Conservation (phyloP, 2,888 invertebrate species). For the Noctuana brunneofusca region DNA sequence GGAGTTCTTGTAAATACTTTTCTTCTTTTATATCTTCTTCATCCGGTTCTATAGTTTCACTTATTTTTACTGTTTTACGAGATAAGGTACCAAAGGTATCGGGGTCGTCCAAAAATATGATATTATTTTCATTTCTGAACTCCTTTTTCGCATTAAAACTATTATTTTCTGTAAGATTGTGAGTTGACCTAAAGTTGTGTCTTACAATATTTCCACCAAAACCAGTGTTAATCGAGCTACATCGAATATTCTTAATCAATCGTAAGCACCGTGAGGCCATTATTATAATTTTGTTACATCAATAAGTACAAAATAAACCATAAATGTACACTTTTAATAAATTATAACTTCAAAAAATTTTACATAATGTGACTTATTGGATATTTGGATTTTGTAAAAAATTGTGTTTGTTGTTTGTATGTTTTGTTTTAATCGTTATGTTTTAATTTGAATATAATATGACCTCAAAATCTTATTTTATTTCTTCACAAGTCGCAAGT, state of each 20-base stretch:
- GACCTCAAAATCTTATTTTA: too few relatives aligned
- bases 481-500: too few relatives aligned
- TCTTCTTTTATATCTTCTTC: constrained; percentile 85
- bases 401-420: too few relatives aligned
- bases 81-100: constrained; percentile 82
- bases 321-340: too few relatives aligned
- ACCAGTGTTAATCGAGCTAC: constrained; percentile 29
- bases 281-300: constrained; percentile 2
- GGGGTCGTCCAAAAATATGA: constrained; percentile 72
- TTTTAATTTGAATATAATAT: too few relatives aligned
- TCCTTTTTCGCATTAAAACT: constrained; percentile 50
- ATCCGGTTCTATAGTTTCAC: constrained; percentile 60
- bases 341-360: too few relatives aligned
- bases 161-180: constrained; percentile 41
- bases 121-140: constrained; percentile 61
- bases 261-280: constrained; percentile 60
- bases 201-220: constrained; percentile 41
- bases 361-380: too few relatives aligned
- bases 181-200: constrained; percentile 47
- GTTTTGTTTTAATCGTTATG: too few relatives aligned
- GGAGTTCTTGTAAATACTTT: constrained; percentile 77
- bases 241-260: constrained; percentile 50
- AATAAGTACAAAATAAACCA: not conserved
- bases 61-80: constrained; percentile 42
- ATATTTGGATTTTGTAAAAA: too few relatives aligned